Evolutionary conservation across 2,113 vertebrate species (phyloP), one percentile per base, ranked within the genome.

Genomic region (Desmodus rotundus): DNA sequence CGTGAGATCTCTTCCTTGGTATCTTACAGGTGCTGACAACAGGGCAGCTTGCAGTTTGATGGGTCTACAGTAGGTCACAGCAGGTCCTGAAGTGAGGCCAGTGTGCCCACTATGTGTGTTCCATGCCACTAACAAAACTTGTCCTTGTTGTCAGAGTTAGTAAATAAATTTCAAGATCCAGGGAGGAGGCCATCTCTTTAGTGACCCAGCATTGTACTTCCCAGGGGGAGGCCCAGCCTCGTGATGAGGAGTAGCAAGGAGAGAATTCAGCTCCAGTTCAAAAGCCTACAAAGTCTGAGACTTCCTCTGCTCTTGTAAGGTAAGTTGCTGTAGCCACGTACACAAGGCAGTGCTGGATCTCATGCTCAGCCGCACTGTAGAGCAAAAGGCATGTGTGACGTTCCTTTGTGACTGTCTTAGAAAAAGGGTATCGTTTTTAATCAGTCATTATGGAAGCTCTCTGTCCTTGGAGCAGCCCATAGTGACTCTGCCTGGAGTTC

Each of bases 161-260:
- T 96, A 86, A 87, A 76, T 91, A 78, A 80, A 63, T 95, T 95
- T 95, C 77, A 81, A 1, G 96, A 54, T 38, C 41, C 8, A 52
- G 72, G 93, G 50, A 54, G 86, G 82, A 90, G 65, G 68, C 52
- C n/a, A n/a, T 70, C 83, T 61, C 33, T 89, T 50, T 82, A 93
- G 93, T 97, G 91, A 97, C 93, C 93, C 86, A 63, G 65, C 61
- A 63, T 85, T 96, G 58, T 97, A 73, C 81, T 97, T 97, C 87
- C 86, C 76, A 98, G 97, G 97, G 96, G 97, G 97, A 97, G 96
- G 97, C 96, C 96, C 95, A 97, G 91, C 96, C 96, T 97, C 96
- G 97, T 86, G 97, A 98, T 98, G 97, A 98, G 96, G 97, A 98
- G 89, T 96, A 97, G 97, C 95, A 98, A 89, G 93, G 96, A 96